These are phyloP conservation scores for Myotis myotis DNA, from an alignment of 2,797 vertebrate genomes.

Conservation along the genomic window DNA sequence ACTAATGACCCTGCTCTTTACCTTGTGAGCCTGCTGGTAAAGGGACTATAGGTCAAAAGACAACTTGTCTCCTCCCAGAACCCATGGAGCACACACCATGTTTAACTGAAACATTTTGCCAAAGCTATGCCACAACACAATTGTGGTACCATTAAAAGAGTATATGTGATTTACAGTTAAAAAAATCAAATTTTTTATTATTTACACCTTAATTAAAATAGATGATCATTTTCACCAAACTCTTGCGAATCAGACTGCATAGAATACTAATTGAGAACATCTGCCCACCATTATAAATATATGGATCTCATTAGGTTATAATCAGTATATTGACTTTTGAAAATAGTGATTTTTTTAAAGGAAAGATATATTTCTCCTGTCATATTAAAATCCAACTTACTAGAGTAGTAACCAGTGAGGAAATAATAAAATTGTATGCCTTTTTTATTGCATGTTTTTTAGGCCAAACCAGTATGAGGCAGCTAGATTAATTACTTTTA, in stretches of 20 bases:
- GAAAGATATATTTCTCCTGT: slow-evolving; percentile 16
- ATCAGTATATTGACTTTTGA: slow-evolving; percentile 22
- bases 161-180: background rate
- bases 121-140: background rate
- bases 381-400: slow-evolving; percentile 40
- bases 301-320: background rate
- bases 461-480: slow-evolving; percentile 57
- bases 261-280: slow-evolving; percentile 53
- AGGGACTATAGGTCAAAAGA: background rate
- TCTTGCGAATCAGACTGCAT: background rate
- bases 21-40: background rate
- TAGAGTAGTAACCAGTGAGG: background rate
- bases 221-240: background rate
- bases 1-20: background rate
- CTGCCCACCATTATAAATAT: slow-evolving; percentile 18
- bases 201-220: slow-evolving; percentile 52
- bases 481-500: slow-evolving; percentile 74
- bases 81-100: background rate
- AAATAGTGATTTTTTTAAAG: slow-evolving; percentile 35
- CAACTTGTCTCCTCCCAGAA: background rate
- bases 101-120: slow-evolving; percentile 3
- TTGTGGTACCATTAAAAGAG: background rate
- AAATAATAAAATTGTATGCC: slow-evolving; percentile 46
- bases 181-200: slow-evolving; percentile 6
- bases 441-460: slow-evolving; percentile 65